Conservation (phyloP, 2,888 invertebrate genomes). For the Temnothorax ravouxi region DNA sequence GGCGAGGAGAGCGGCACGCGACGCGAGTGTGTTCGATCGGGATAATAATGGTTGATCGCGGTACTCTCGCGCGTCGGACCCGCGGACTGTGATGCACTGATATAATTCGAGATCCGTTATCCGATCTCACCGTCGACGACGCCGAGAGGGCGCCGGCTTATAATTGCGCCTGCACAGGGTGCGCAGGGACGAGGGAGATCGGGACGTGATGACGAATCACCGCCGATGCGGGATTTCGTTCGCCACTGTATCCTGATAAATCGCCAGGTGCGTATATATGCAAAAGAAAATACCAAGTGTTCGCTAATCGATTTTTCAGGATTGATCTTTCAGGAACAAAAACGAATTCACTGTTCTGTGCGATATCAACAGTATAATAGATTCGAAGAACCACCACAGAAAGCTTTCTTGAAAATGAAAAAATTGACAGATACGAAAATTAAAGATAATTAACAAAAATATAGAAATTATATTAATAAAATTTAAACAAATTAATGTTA, state of each 20-base stretch:
- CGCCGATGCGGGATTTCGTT: conserved; percentile 49
- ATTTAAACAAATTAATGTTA: conserved; percentile 18
- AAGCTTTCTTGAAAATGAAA: background rate
- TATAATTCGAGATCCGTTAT: conserved; percentile 55
- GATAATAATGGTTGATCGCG: conserved; percentile 70
- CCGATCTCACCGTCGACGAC: conserved; percentile 58
- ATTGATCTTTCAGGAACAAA: background rate
- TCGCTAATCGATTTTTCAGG: background rate
- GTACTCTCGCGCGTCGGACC: conserved; percentile 61
- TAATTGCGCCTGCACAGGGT: conserved; percentile 46
- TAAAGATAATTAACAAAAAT: background rate
- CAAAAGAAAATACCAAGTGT: background rate
- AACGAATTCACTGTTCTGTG: background rate
- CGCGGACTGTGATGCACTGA: conserved; percentile 72
- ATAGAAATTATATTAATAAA: background rate
- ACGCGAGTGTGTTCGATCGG: conserved; percentile 70
- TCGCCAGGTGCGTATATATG: conserved; percentile 55
- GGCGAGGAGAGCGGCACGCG: conserved; percentile 53
- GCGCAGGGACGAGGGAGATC: conserved; percentile 20
- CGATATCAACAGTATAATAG: background rate
- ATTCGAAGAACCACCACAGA: background rate
- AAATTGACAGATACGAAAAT: background rate
- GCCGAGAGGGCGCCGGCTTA: conserved; percentile 46
- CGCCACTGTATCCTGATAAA: conserved; percentile 60
- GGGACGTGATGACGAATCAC: conserved; percentile 58